Base-by-base conservation (phyloP, 2,113 vertebrate species). In the Donacobius atricapilla region DNA sequence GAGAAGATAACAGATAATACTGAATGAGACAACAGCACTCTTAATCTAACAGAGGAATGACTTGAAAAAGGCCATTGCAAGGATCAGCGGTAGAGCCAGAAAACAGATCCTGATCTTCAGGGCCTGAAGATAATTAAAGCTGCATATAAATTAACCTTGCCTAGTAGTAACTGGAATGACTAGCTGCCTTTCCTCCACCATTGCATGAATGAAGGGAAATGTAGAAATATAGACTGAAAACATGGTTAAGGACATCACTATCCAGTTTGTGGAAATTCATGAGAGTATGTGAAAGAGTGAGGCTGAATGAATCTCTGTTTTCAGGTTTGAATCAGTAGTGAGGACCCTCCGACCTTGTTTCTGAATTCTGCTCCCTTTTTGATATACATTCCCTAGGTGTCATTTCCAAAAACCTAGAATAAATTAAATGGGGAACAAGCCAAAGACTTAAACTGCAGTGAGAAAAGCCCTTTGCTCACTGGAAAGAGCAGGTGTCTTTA, bases 231-330 rank as follows among this genome's bases (percentile, higher is more conserved):
- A 56, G 58, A 40, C 53, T 44, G 50, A 77, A 56, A 17, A 40
- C 6, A 4, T 0, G 0, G 27, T 51, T 68, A 72, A 58, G 48
- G 42, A 51, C 0, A 0, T 4, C 19, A 23, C 13, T 27, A 47
- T 24, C 14, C 44, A 47, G 6, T 5, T 44, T 12, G 23, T 33
- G 18, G 45, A 91, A 95, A 81, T 20, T 23, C 42, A 23, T 16
- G 22, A 15, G 4, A 37, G 5, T 17, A 13, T 30, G 13, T 60
- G 11, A 33, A 53, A 50, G 7, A n/a, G 27, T 11, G 24, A 15
- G 31, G 4, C 33, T 39, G n/a, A 68, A 53, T 42, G 22, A n/a
- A 39, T 42, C 53, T 47, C 65, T 68, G 15, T 14, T 71, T 80
- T 90, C 57, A 51, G 44, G 10, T 76, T 72, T 5, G 1, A 85